A percentile compares a stretch with the other conserved stretches of the same genome.
phyloP scores from a whole-genome alignment of 2,113 vertebrate species.

The Tupaia tana region DNA sequence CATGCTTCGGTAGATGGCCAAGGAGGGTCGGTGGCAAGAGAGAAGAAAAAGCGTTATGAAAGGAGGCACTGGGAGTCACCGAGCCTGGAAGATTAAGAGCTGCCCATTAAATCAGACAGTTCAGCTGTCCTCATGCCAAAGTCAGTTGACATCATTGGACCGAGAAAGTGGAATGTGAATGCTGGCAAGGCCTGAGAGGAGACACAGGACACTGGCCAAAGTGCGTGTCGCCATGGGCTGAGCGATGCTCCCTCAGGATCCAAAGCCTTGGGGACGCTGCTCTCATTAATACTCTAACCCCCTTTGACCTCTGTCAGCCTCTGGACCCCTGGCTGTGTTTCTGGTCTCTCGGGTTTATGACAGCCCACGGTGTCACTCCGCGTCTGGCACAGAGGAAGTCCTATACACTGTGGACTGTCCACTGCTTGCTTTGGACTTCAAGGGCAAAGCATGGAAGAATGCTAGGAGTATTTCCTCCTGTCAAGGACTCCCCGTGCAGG shows the following conservation, averaged over 20 bases:
- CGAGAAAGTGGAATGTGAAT: neutral
- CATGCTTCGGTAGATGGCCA: conserved; percentile 48
- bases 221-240: no score
- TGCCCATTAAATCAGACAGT: neutral
- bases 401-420: neutral
- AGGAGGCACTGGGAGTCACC: neutral
- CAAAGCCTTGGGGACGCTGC: neutral
- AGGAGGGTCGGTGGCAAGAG: conserved; percentile 26
- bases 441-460: neutral
- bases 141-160: neutral
- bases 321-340: neutral
- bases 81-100: conserved; percentile 25
- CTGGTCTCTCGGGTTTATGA: neutral
- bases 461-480: neutral
- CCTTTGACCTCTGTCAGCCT: neutral
- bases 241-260: neutral
- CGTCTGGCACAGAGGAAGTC: neutral
- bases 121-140: neutral
- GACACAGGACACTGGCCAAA: no score
- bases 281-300: neutral
- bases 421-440: neutral
- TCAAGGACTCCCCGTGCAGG: neutral
- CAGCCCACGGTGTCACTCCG: neutral
- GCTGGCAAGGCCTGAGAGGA: neutral
- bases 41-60: conserved; percentile 60